Evolutionary conservation across 1,140 invertebrate genomes (phyloP), one percentile per base, ranked within the genome.

Genomic region (Tribolium madens): DNA sequence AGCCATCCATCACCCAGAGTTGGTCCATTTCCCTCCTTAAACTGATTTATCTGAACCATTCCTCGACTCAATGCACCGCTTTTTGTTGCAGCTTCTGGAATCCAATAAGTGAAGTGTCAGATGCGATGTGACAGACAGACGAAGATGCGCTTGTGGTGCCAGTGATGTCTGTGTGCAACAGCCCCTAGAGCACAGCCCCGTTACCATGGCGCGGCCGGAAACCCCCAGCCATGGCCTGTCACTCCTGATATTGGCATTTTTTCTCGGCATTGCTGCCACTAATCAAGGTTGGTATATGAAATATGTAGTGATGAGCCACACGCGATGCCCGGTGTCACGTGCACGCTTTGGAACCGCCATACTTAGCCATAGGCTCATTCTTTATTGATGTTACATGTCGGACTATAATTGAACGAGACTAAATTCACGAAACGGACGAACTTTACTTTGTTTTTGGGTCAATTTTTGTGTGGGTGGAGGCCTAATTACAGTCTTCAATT

Each of bases 231-330:
- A 71, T 47, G 42, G 79, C 71, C 82, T 84, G 82, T 82, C 81
- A 80, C 69, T 82, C 77, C 76, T 84, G 78, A 83, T 84, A 84
- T 80, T 82, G 82, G 83, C 81, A 80, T 81, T 81, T 76, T 78
- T 82, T 57, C 79, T 79, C 33, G 79, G 75, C 70, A 60, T 77
- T 68, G 82, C 82, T 72, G 75, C 76, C 71, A 77, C 77, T 77
- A 83, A 83, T 81, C 83, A 84, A 83, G 83, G 83, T 84, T 78
- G 72, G 80, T 78, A 71, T 80, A 78, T 80, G 76, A 80, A 80
- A 80, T 80, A 80, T 79, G 60, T 36, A 81, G 76, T 74, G 60
- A 70, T 60, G 31, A 72, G 36, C n/a, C 15, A 53, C 73, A 75
- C 48, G 71, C 53, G 31, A 79, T 42, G 9, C 17, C 9, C 53